Conservation (phyloP, 2,797 vertebrate species). For the Lagorchestes hirsutus region DNA sequence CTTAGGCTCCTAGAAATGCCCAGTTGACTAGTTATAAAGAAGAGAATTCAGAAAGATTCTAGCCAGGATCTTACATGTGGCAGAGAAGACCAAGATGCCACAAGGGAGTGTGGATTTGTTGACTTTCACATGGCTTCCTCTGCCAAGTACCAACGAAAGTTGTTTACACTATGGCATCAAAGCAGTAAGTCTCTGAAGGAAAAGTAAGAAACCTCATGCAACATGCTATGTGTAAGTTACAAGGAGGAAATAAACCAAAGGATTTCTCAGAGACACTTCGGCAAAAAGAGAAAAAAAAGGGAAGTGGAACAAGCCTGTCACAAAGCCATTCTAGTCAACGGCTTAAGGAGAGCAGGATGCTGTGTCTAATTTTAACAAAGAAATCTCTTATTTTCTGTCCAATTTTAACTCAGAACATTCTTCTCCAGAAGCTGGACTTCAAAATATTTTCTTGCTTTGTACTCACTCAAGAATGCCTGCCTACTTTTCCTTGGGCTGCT, state of each 20-base stretch:
- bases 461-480: conserved; percentile 26
- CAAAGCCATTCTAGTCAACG: conserved; percentile 1
- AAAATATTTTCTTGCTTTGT: conserved; percentile 52
- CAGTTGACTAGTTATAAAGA: conserved; percentile 37
- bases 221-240: conserved; percentile 14
- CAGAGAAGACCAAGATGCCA: conserved; percentile 10
- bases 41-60: conserved; percentile 47
- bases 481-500: conserved; percentile 57
- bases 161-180: neutral
- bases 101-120: neutral
- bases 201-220: neutral
- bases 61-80: conserved; percentile 19
- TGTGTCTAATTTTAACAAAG: conserved; percentile 33
- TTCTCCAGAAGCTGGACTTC: conserved; percentile 45
- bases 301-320: conserved; percentile 17
- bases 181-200: neutral
- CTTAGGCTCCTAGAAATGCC: conserved; percentile 53
- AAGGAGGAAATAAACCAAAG: conserved; percentile 19
- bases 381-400: conserved; percentile 18
- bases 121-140: neutral
- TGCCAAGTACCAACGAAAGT: neutral
- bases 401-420: conserved; percentile 39
- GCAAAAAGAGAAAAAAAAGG: conserved; percentile 45
- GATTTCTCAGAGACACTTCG: conserved; percentile 8
- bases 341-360: conserved; percentile 65